Conservation (phyloP, 1,140 invertebrate species). For the Anadara kagoshimensis region DNA sequence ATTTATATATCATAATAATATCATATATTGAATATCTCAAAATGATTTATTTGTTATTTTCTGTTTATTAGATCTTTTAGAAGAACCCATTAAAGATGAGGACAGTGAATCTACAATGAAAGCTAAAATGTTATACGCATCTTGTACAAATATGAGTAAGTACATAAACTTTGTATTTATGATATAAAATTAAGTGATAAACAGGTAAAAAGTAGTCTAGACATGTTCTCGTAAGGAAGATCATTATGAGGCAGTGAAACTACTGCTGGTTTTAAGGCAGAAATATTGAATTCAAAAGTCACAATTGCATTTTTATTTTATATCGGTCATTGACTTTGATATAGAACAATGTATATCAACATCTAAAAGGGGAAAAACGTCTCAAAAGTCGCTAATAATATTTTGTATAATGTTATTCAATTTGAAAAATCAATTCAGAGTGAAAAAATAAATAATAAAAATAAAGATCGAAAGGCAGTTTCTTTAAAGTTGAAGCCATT, state of each 20-base stretch:
- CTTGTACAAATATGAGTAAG: slow-evolving; percentile 92
- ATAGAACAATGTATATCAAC: background rate
- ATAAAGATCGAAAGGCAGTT: too few species aligned
- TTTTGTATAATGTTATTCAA: too few species aligned
- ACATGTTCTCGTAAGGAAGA: background rate
- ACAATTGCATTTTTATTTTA: background rate
- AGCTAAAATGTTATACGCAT: slow-evolving; percentile 89
- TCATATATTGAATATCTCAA: background rate
- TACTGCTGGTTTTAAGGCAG: background rate
- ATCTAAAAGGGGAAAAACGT: too few species aligned
- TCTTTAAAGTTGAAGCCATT: too few species aligned
- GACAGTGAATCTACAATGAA: slow-evolving; percentile 71
- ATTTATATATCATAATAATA: background rate
- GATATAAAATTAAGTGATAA: background rate
- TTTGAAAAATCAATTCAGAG: too few species aligned
- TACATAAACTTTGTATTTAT: slow-evolving; percentile 50
- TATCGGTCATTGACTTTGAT: background rate
- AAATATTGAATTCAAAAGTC: background rate
- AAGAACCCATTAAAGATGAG: slow-evolving; percentile 57
- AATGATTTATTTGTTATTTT: background rate
- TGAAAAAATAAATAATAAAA: too few species aligned
- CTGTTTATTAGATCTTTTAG: slow-evolving; percentile 66
- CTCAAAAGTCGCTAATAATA: too few species aligned
- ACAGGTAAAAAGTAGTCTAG: background rate
- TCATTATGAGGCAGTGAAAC: background rate